Percentiles rank a stretch among this genome's conserved stretches.
Evolutionary conservation across 2,113 vertebrate species (phyloP).

Genomic region (Rhipidura dahli): DNA sequence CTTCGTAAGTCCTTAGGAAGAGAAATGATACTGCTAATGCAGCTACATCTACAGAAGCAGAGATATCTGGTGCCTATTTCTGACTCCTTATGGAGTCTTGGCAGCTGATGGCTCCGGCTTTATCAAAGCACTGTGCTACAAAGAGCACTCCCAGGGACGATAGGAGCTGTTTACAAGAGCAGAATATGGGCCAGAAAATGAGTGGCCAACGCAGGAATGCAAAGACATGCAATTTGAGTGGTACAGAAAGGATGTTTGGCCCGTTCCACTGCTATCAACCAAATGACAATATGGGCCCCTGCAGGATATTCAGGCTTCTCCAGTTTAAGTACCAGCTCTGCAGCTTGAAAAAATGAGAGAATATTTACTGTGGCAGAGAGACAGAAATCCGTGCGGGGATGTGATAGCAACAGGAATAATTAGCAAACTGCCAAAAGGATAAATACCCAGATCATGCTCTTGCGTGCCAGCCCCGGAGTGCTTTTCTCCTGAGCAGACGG

Average conservation of each 20-base stretch:
- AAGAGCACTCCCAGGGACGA: slow-evolving; percentile 28
- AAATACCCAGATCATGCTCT: slow-evolving; percentile 48
- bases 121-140: slow-evolving; percentile 28
- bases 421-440: slow-evolving; percentile 56
- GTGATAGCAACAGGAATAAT: slow-evolving; percentile 56
- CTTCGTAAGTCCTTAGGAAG: neutral
- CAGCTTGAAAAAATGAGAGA: neutral
- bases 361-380: slow-evolving; percentile 47
- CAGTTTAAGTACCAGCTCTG: neutral
- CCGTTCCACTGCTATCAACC: neutral
- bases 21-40: slow-evolving; percentile 15
- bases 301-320: slow-evolving; percentile 27
- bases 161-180: slow-evolving; percentile 50
- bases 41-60: neutral
- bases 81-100: slow-evolving; percentile 39
- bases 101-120: slow-evolving; percentile 44
- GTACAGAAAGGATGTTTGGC: slow-evolving; percentile 42
- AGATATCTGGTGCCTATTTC: slow-evolving; percentile 23
- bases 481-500: neutral
- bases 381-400: neutral
- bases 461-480: neutral
- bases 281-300: slow-evolving; percentile 38
- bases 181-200: slow-evolving; percentile 15
- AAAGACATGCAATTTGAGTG: slow-evolving; percentile 21
- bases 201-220: neutral